These are phyloP conservation scores for Hylaeus volcanicus DNA, from an alignment of 1,140 invertebrate genomes.

Conservation along the genomic window DNA sequence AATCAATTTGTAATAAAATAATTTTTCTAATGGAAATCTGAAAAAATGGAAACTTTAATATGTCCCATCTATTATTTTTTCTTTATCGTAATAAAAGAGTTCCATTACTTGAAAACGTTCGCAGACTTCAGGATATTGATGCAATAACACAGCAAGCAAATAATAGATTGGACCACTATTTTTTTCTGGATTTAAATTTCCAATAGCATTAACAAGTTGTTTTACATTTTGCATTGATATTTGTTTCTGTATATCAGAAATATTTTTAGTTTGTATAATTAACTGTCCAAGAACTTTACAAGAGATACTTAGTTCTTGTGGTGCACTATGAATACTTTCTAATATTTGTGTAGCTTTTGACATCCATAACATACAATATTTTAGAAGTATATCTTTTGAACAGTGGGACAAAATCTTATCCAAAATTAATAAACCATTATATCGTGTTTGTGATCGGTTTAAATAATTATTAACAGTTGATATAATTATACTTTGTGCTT, in stretches of 20 bases:
- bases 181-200: constrained; percentile 50
- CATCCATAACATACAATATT: constrained; percentile 71
- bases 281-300: constrained; percentile 65
- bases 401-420: constrained; percentile 53
- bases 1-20: constrained; percentile 69
- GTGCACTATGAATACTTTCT: constrained; percentile 62
- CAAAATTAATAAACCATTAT: constrained; percentile 59
- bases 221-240: constrained; percentile 74
- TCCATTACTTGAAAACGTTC: constrained; percentile 68
- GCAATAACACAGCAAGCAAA: constrained; percentile 66
- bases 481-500: constrained; percentile 53
- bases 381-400: constrained; percentile 61
- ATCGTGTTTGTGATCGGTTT: constrained; percentile 57
- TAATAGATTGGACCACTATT: constrained; percentile 65
- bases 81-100: not conserved
- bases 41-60: constrained; percentile 8
- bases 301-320: constrained; percentile 57
- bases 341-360: constrained; percentile 67
- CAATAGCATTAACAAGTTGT: constrained; percentile 64
- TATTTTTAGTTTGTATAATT: constrained; percentile 60
- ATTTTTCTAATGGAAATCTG: constrained; percentile 64
- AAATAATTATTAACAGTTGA: constrained; percentile 60
- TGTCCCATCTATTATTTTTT: constrained; percentile 2
- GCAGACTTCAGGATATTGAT: constrained; percentile 72
- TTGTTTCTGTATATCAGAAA: constrained; percentile 72